phyloP scores from a whole-genome alignment of 2,888 invertebrate genomes.

The Conus canariensis region DNA sequence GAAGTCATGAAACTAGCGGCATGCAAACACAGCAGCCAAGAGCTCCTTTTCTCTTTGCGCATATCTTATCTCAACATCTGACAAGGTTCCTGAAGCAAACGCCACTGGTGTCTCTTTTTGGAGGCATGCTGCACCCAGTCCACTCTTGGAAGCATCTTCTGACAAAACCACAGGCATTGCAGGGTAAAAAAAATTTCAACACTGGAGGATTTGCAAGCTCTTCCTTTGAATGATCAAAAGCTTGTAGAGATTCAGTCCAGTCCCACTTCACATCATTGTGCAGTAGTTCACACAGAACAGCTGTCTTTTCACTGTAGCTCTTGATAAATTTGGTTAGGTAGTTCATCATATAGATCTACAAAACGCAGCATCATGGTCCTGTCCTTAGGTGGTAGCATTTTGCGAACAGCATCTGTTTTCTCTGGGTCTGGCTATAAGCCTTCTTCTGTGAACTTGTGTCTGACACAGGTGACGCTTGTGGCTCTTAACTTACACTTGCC shows the following conservation, averaged over 20 bases:
- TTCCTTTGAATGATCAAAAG: slow-evolving; percentile 40
- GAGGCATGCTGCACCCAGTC: slow-evolving; percentile 47
- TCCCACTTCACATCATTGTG: slow-evolving; percentile 37
- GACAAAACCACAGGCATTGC: slow-evolving; percentile 1
- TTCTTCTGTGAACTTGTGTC: slow-evolving; percentile 23
- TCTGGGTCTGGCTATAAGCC: not conserved
- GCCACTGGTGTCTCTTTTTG: slow-evolving; percentile 47
- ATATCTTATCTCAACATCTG: slow-evolving; percentile 46
- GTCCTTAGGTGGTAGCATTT: not conserved
- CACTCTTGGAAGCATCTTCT: slow-evolving; percentile 40
- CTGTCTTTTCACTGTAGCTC: slow-evolving; percentile 39
- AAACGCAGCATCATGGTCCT: not conserved
- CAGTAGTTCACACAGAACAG: slow-evolving; percentile 44
- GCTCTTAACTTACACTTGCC: slow-evolving; percentile 43
- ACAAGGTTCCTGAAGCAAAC: slow-evolving; percentile 45
- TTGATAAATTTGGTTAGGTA: slow-evolving; percentile 26
- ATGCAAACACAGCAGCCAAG: slow-evolving; percentile 52
- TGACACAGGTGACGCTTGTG: slow-evolving; percentile 45
- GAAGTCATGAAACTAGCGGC: slow-evolving; percentile 40
- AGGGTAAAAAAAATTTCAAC: slow-evolving; percentile 45
- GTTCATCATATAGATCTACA: not conserved
- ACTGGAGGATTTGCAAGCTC: slow-evolving; percentile 12
- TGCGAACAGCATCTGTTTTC: not conserved
- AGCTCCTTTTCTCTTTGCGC: slow-evolving; percentile 52
- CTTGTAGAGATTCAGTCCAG: slow-evolving; percentile 40